Evolutionary conservation across 1,140 invertebrate species (phyloP).

Genomic region (Tachypleus tridentatus): DNA sequence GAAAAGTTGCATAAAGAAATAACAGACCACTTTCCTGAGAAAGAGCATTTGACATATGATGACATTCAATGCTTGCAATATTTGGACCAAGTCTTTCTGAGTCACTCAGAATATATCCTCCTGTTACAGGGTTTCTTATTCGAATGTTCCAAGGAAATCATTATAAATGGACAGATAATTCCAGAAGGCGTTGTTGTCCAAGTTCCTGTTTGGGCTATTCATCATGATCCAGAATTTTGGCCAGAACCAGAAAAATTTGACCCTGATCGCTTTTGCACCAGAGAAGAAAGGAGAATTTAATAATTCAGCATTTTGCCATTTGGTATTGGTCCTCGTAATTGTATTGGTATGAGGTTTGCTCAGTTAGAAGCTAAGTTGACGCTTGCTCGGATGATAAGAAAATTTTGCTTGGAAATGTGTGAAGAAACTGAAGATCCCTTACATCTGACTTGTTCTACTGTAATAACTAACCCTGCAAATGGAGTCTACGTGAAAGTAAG

Average conservation of each 20-base stretch:
- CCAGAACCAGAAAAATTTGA: slow-evolving; percentile 37
- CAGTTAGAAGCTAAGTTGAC: slow-evolving; percentile 52
- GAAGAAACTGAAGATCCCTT: slow-evolving; percentile 22
- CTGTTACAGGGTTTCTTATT: slow-evolving; percentile 30
- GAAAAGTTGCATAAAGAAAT: slow-evolving; percentile 34
- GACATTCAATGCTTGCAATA: slow-evolving; percentile 28
- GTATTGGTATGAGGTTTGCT: slow-evolving; percentile 50
- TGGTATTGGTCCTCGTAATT: slow-evolving; percentile 42
- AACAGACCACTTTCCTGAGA: slow-evolving; percentile 6
- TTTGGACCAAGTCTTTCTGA: slow-evolving; percentile 35
- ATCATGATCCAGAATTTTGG: slow-evolving; percentile 37
- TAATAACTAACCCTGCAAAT: slow-evolving; percentile 25
- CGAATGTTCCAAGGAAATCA: slow-evolving; percentile 20
- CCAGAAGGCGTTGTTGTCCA: slow-evolving; percentile 31
- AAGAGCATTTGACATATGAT: slow-evolving; percentile 24
- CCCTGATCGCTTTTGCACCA: slow-evolving; percentile 35
- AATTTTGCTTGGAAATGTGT: slow-evolving; percentile 28
- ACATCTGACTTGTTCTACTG: slow-evolving; percentile 22
- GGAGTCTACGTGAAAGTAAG: slow-evolving; percentile 25
- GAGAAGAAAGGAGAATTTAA: slow-evolving; percentile 25
- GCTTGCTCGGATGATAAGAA: slow-evolving; percentile 29
- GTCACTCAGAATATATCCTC: slow-evolving; percentile 32
- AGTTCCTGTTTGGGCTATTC: slow-evolving; percentile 35
- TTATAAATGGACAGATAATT: slow-evolving; percentile 30
- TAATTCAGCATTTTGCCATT: slow-evolving; percentile 38